Conservation (phyloP, 35 echinoderm and acorn worm genomes). For the Chiridota heheva region DNA sequence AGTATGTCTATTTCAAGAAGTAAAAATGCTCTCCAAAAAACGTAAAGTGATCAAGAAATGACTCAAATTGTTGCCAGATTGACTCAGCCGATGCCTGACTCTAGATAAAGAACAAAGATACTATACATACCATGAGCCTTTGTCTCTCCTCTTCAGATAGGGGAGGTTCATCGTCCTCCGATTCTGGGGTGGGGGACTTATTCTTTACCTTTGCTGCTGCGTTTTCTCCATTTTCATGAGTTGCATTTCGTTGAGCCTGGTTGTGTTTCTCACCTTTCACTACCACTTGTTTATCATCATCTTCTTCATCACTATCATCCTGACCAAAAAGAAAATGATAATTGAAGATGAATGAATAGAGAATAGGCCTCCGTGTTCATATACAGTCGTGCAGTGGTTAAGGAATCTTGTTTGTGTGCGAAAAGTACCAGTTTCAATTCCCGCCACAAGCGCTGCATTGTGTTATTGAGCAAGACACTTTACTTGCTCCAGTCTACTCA, state of each 20-base stretch:
- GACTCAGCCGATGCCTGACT: not conserved
- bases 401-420: too few relatives aligned
- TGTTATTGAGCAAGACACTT: too few relatives aligned
- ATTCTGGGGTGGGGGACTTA: not conserved
- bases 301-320: constrained; percentile 14
- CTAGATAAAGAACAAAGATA: not conserved
- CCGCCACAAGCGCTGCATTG: too few relatives aligned
- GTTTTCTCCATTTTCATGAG: not conserved
- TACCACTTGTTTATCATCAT: constrained; percentile 26
- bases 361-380: not conserved
- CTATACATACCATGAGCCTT: constrained; percentile 60
- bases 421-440: too few relatives aligned
- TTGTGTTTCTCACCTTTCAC: constrained; percentile 4
- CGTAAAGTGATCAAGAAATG: too few relatives aligned
- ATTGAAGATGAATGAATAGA: too few relatives aligned
- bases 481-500: too few relatives aligned
- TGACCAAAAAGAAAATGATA: not conserved
- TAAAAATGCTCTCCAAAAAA: too few relatives aligned
- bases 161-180: constrained; percentile 26
- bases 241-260: not conserved
- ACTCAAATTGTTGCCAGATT: not conserved
- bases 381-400: too few relatives aligned
- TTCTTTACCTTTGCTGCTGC: not conserved
- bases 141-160: constrained; percentile 74
- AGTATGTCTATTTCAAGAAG: too few relatives aligned